phyloP scores from a whole-genome alignment of 2,113 vertebrate genomes.

The Gymnocephalus cernua region DNA sequence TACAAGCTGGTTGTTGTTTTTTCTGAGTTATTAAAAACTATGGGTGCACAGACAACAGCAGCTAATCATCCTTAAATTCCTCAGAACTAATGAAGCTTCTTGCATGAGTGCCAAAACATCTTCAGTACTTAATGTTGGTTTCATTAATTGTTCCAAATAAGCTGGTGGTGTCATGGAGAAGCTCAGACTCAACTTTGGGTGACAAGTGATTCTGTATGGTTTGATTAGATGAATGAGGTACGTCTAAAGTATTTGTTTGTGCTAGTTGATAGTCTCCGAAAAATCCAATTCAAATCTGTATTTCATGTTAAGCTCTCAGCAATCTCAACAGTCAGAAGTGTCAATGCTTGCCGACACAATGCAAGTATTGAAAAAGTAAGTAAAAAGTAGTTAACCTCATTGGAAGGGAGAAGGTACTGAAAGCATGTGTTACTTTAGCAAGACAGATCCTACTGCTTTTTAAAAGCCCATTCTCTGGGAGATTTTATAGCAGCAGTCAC shows the following conservation, averaged over 20 bases:
- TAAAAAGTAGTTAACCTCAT: constrained; percentile 19
- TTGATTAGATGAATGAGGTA: not conserved
- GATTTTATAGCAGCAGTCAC: constrained; percentile 35
- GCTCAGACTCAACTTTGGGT: not conserved
- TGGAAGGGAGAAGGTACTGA: constrained; percentile 23
- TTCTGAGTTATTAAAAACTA: not conserved
- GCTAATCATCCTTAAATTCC: not conserved
- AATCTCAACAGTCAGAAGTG: constrained; percentile 6
- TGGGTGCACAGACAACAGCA: not conserved
- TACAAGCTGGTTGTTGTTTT: not conserved
- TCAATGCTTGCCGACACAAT: not conserved
- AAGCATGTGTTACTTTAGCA: constrained; percentile 21
- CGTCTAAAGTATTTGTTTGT: not conserved
- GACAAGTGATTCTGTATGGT: not conserved
- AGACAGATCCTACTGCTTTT: constrained; percentile 21
- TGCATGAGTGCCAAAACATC: not conserved
- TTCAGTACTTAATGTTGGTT: not conserved
- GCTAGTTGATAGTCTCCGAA: not conserved
- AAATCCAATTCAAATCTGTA: not conserved
- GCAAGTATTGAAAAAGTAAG: constrained; percentile 8
- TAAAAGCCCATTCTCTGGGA: constrained; percentile 25
- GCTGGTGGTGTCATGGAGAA: not conserved
- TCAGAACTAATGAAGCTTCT: not conserved
- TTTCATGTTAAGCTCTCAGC: not conserved
- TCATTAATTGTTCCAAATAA: not conserved